These are phyloP conservation scores for Atherix ibis DNA, from an alignment of 2,888 invertebrate genomes.

Conservation along the genomic window DNA sequence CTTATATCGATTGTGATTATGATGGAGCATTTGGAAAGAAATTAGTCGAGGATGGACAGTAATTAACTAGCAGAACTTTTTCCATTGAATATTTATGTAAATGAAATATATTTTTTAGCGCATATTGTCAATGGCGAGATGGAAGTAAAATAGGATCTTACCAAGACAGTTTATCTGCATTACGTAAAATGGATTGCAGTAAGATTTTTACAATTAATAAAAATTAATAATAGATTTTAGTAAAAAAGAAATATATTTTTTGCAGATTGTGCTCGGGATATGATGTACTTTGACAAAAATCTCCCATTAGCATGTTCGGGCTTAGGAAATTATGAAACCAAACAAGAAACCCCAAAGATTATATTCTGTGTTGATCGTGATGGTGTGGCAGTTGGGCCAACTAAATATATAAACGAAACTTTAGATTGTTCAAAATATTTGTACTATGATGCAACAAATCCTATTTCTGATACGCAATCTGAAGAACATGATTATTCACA, in stretches of 20 bases:
- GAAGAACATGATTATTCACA: too few species aligned
- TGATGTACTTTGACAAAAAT: constrained; percentile 34
- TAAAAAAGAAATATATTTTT: constrained; percentile 1
- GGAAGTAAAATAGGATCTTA: constrained; percentile 39
- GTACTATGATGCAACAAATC: too few species aligned
- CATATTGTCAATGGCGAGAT: constrained; percentile 44
- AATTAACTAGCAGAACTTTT: constrained; percentile 27
- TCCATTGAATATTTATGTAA: too few species aligned
- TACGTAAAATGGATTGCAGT: constrained; percentile 37
- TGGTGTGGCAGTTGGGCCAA: constrained; percentile 35
- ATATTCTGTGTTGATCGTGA: constrained; percentile 45
- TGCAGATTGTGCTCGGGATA: constrained; percentile 47
- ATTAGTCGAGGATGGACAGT: constrained; percentile 39
- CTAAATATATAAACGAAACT: constrained; percentile 8
- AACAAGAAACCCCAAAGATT: constrained; percentile 36
- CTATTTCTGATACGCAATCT: too few species aligned
- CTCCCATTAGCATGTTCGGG: constrained; percentile 36
- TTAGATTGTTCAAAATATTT: constrained; percentile 12
- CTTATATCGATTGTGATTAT: constrained; percentile 41
- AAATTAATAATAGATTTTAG: neutral
- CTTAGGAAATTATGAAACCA: constrained; percentile 42
- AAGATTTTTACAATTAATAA: constrained; percentile 25
- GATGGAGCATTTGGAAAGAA: constrained; percentile 48
- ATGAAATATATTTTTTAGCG: constrained; percentile 32
- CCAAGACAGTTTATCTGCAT: constrained; percentile 29